Percentiles rank a stretch among this genome's conserved stretches.
phyloP scores from a whole-genome alignment of 23 tunicate genomes.

The Aplidium turbinatum region DNA sequence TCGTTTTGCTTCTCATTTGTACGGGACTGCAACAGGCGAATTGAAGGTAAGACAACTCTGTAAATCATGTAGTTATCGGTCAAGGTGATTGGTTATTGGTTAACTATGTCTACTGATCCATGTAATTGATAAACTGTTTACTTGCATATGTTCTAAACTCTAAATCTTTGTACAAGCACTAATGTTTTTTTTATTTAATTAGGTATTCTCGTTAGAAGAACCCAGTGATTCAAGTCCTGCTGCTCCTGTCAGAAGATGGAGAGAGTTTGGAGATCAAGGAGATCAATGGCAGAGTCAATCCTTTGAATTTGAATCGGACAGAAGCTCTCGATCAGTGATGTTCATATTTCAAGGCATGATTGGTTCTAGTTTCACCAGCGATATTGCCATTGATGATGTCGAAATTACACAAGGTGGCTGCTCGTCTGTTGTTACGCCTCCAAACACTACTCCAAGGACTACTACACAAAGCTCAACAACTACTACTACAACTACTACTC shows the following conservation, averaged over 20 bases:
- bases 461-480: conserved; percentile 44
- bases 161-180: too few species aligned
- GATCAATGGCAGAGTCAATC: conserved; percentile 44
- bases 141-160: too few species aligned
- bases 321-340: conserved; percentile 15
- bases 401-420: conserved; percentile 51
- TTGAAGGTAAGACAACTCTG: conserved; percentile 37
- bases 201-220: conserved; percentile 52
- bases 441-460: conserved; percentile 24
- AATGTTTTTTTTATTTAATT: too few species aligned
- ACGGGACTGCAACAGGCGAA: conserved; percentile 70
- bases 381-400: conserved; percentile 81
- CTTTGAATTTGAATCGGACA: conserved; percentile 33
- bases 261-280: conserved; percentile 59
- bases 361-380: conserved; percentile 82
- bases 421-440: conserved; percentile 3
- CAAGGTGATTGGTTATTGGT: too few species aligned
- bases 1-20: conserved; percentile 73
- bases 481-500: conserved; percentile 27
- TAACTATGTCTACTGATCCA: too few species aligned
- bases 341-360: conserved; percentile 60
- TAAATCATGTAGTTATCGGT: too few species aligned
- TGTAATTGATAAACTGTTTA: too few species aligned
- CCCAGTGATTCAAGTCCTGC: too few species aligned
- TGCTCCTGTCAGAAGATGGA: conserved; percentile 14